A percentile compares a stretch with the other conserved stretches of the same genome.
phyloP scores from a whole-genome alignment of 2,888 invertebrate species.

The Agrotis puta region DNA sequence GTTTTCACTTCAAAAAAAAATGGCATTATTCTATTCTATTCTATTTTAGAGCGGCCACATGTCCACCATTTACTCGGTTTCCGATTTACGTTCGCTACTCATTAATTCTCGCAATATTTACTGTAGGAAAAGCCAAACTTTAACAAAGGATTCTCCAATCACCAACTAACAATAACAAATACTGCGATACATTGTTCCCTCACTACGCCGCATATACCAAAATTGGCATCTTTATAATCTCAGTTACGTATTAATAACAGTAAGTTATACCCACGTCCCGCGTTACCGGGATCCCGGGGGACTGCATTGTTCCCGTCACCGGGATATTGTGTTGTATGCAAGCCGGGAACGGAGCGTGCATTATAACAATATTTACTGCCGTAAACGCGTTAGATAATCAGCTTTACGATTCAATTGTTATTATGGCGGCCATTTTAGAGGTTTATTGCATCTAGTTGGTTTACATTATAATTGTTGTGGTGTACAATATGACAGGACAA shows the following conservation, averaged over 20 bases:
- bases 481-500: conserved; percentile 15
- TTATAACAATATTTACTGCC: conserved; percentile 63
- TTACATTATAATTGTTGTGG: conserved; percentile 30
- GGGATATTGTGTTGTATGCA: conserved; percentile 66
- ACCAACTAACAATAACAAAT: conserved; percentile 25
- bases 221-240: conserved; percentile 70
- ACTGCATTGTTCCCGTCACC: conserved; percentile 69
- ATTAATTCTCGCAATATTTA: conserved; percentile 18
- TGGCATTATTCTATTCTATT: too few relatives aligned
- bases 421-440: conserved; percentile 40
- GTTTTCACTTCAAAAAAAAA: too few relatives aligned
- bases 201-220: conserved; percentile 53
- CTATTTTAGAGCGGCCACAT: too few relatives aligned
- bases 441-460: conserved; percentile 39
- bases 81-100: background rate
- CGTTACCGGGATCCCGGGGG: conserved; percentile 69
- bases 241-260: conserved; percentile 69
- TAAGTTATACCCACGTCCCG: conserved; percentile 65
- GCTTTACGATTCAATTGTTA: conserved; percentile 62
- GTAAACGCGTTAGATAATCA: conserved; percentile 58
- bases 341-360: conserved; percentile 56
- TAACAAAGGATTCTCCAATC: conserved; percentile 31
- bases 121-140: conserved; percentile 8
- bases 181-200: conserved; percentile 28
- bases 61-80: background rate